These are phyloP conservation scores for Rhinoraja longicauda DNA, from an alignment of 2,797 vertebrate species.

Conservation along the genomic window DNA sequence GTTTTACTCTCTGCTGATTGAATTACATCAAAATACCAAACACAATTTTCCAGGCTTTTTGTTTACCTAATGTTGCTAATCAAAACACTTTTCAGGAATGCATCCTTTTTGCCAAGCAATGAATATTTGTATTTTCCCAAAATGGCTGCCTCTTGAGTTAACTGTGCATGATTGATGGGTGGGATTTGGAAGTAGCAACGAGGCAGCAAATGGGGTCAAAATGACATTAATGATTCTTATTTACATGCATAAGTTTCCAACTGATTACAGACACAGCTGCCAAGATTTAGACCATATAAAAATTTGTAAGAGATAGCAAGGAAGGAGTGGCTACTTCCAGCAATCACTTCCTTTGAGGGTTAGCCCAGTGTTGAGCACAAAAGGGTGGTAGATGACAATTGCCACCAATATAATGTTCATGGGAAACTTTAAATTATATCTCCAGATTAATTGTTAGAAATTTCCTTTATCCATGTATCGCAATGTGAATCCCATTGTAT, in stretches of 20 bases:
- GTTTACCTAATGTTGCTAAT: too few species aligned
- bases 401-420: neutral
- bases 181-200: neutral
- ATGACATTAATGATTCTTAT: neutral
- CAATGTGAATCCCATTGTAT: neutral
- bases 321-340: neutral
- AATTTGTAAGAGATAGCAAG: neutral
- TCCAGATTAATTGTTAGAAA: neutral
- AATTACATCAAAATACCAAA: too few species aligned
- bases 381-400: neutral
- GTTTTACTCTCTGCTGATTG: too few species aligned
- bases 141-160: neutral
- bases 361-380: neutral
- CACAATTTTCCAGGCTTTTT: too few species aligned
- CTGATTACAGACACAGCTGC: neutral
- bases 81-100: too few species aligned
- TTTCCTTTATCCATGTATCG: neutral
- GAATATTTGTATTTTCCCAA: neutral
- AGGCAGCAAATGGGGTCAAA: neutral
- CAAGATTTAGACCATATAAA: neutral
- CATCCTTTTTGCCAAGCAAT: too few species aligned
- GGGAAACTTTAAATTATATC: neutral
- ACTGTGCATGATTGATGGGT: neutral
- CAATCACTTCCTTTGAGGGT: neutral
- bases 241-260: neutral